Percentiles rank a stretch among this genome's conserved stretches.
Conservation (phyloP, 2,888 invertebrate species). For the Stegophylla sp. region DNA sequence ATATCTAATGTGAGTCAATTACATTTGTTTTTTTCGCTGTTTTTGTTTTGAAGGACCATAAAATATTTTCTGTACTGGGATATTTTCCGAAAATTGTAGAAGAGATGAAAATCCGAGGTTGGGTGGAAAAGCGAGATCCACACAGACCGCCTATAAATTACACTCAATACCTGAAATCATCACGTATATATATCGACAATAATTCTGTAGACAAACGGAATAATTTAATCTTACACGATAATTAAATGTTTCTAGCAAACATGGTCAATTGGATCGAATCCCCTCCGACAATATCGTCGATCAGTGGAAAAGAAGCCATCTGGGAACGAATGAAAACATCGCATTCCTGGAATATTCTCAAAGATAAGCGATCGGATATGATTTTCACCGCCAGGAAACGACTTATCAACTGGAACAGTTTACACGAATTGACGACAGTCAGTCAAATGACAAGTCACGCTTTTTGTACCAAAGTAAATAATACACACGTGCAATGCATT, state of each 20-base stretch:
- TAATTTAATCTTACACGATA: neutral
- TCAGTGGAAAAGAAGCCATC: neutral
- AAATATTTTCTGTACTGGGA: constrained; percentile 63
- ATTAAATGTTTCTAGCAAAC: constrained; percentile 3
- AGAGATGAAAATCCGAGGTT: constrained; percentile 73
- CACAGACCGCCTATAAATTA: constrained; percentile 24
- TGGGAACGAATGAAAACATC: constrained; percentile 20
- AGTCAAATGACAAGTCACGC: constrained; percentile 24
- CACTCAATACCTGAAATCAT: constrained; percentile 9
- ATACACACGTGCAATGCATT: neutral
- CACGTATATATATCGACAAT: constrained; percentile 39
- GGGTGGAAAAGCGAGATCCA: constrained; percentile 73
- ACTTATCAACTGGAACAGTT: constrained; percentile 13
- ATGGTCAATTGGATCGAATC: constrained; percentile 34
- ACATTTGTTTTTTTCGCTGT: neutral
- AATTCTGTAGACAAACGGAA: neutral
- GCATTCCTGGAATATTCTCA: constrained; percentile 35
- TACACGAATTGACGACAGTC: constrained; percentile 16
- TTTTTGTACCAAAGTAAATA: constrained; percentile 34
- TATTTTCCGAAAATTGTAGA: constrained; percentile 69
- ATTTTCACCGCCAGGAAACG: constrained; percentile 44
- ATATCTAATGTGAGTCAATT: neutral
- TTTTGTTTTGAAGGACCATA: constrained; percentile 62
- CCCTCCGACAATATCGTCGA: neutral
- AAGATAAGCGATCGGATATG: constrained; percentile 38